Percentiles rank a stretch among this genome's conserved stretches.
Conservation (phyloP, 2,888 invertebrate species). For the Vanessa cardui region DNA sequence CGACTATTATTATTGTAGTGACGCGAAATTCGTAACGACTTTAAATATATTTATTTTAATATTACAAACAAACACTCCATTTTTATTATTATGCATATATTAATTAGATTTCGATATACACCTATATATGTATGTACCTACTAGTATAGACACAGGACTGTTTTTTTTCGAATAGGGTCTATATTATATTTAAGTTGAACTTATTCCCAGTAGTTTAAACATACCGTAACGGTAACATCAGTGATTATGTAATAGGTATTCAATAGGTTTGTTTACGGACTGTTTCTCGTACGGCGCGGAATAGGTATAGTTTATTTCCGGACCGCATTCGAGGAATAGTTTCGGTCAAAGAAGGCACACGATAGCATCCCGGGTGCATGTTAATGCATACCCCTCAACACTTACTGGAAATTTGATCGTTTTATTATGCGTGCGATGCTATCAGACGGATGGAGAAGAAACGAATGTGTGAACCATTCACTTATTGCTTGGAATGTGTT, state of each 20-base stretch:
- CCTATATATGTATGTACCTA: too few relatives aligned
- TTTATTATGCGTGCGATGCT: slow-evolving; percentile 61
- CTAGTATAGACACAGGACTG: too few relatives aligned
- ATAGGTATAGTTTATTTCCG: slow-evolving; percentile 36
- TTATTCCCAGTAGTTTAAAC: background rate
- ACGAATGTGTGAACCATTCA: slow-evolving; percentile 25
- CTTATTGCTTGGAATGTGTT: slow-evolving; percentile 3
- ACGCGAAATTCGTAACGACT: too few relatives aligned
- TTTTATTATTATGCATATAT: too few relatives aligned
- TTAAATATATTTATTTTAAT: too few relatives aligned
- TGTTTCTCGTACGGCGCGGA: slow-evolving; percentile 11
- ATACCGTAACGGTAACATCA: background rate
- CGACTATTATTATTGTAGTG: too few relatives aligned
- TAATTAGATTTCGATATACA: too few relatives aligned
- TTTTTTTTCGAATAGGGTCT: too few relatives aligned
- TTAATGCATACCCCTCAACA: slow-evolving; percentile 53
- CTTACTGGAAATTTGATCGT: slow-evolving; percentile 60
- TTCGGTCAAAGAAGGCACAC: slow-evolving; percentile 52
- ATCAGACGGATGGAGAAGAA: slow-evolving; percentile 50
- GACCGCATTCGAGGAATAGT: slow-evolving; percentile 49
- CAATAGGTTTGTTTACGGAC: slow-evolving; percentile 19
- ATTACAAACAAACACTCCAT: too few relatives aligned
- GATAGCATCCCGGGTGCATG: slow-evolving; percentile 53
- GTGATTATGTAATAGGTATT: background rate
- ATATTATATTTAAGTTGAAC: background rate